Evolutionary conservation across 2,888 invertebrate species (phyloP).

Genomic region (Hypsopygia costalis): DNA sequence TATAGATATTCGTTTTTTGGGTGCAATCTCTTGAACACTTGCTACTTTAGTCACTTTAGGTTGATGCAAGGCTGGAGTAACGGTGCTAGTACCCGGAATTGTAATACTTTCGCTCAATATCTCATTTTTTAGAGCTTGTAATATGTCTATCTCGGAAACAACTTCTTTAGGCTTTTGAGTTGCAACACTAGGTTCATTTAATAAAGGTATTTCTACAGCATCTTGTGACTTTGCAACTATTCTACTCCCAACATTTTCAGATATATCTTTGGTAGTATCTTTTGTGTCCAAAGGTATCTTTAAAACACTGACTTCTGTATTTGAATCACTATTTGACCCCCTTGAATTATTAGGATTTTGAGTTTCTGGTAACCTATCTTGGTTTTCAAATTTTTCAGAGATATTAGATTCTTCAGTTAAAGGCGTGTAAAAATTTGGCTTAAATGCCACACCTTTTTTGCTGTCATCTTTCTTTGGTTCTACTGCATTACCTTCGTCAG

Average conservation of each 20-base stretch:
- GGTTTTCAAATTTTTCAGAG: conserved; percentile 12
- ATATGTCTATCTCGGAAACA: conserved; percentile 68
- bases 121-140: conserved; percentile 72
- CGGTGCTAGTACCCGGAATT: conserved; percentile 37
- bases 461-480: conserved; percentile 4
- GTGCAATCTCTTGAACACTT: conserved; percentile 45
- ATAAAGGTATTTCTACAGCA: conserved; percentile 48
- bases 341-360: neutral
- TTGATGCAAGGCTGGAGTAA: conserved; percentile 60
- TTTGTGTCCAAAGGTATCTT: neutral
- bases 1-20: conserved; percentile 69
- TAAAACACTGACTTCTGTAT: neutral
- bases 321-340: neutral
- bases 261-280: neutral
- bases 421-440: conserved; percentile 58
- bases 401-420: conserved; percentile 18
- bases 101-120: conserved; percentile 58
- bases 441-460: conserved; percentile 18
- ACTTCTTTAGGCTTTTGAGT: conserved; percentile 34
- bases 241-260: neutral
- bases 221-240: too few relatives aligned
- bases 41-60: conserved; percentile 66
- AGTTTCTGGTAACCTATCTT: too few relatives aligned
- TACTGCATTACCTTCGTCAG: neutral
- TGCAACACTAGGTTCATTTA: conserved; percentile 40